A percentile compares a stretch with the other conserved stretches of the same genome.
phyloP scores from a whole-genome alignment of 2,113 vertebrate species.

The Craseonycteris thonglongyai region DNA sequence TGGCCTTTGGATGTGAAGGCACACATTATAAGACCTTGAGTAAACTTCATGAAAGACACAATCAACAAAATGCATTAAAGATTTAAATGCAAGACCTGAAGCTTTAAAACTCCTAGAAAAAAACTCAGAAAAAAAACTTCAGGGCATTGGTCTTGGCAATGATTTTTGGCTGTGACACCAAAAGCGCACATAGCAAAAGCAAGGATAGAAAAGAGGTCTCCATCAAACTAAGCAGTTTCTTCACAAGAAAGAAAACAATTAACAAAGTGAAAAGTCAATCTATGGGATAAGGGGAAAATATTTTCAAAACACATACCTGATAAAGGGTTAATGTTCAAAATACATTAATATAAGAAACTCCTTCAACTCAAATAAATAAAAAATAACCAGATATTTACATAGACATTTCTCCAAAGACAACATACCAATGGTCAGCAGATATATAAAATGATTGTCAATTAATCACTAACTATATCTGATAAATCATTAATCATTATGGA shows the following conservation, averaged over 20 bases:
- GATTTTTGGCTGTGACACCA: not conserved
- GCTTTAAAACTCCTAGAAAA: not conserved
- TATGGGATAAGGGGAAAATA: not conserved
- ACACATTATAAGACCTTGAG: not conserved
- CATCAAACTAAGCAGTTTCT: not conserved
- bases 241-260: not conserved
- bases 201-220: not conserved
- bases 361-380: not conserved
- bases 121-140: not conserved
- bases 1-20: not conserved
- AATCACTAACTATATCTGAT: not conserved
- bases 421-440: not conserved
- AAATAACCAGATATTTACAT: not conserved
- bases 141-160: not conserved
- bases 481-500: not conserved
- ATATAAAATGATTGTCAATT: not conserved
- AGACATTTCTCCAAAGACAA: not conserved
- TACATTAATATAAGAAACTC: not conserved
- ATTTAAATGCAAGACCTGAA: not conserved
- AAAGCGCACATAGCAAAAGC: not conserved
- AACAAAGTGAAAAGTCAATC: not conserved
- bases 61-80: not conserved
- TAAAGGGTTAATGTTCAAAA: not conserved
- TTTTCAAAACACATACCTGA: not conserved
- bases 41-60: not conserved